phyloP scores from a whole-genome alignment of 2,888 invertebrate genomes.

The Galeopsomyia nigrocyanea region DNA sequence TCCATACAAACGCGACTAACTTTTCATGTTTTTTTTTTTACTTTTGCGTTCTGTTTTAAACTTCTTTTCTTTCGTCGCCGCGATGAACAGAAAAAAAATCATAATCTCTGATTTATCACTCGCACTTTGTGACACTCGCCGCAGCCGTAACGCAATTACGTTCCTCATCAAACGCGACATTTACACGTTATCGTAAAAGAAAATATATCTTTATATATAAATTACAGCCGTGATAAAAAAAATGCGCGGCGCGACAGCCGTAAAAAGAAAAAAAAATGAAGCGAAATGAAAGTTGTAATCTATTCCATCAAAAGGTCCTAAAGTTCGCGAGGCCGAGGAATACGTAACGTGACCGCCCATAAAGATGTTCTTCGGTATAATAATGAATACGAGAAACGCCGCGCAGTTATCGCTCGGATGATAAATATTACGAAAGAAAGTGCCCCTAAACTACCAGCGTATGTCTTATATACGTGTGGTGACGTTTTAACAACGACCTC shows the following conservation, averaged over 20 bases:
- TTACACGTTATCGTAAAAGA: conserved; percentile 6
- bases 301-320: conserved; percentile 21
- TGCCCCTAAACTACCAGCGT: not conserved
- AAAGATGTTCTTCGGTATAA: conserved; percentile 19
- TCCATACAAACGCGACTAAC: too few relatives aligned
- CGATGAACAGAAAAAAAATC: too few relatives aligned
- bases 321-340: not conserved
- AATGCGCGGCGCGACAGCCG: conserved; percentile 1
- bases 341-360: not conserved
- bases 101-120: not conserved
- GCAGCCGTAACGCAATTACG: not conserved
- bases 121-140: not conserved
- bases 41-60: too few relatives aligned
- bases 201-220: too few relatives aligned
- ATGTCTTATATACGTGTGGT: not conserved
- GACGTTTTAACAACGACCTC: not conserved
- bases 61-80: too few relatives aligned
- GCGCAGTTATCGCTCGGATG: conserved; percentile 15
- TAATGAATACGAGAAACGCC: conserved; percentile 32
- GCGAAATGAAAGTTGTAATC: conserved; percentile 12
- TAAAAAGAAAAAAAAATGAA: not conserved
- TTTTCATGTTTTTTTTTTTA: too few relatives aligned
- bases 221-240: too few relatives aligned
- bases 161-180: not conserved
- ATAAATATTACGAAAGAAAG: conserved; percentile 25